Percentiles rank a stretch among this genome's conserved stretches.
Evolutionary conservation across 2,113 vertebrate species (phyloP).

Genomic region (Nestor notabilis): DNA sequence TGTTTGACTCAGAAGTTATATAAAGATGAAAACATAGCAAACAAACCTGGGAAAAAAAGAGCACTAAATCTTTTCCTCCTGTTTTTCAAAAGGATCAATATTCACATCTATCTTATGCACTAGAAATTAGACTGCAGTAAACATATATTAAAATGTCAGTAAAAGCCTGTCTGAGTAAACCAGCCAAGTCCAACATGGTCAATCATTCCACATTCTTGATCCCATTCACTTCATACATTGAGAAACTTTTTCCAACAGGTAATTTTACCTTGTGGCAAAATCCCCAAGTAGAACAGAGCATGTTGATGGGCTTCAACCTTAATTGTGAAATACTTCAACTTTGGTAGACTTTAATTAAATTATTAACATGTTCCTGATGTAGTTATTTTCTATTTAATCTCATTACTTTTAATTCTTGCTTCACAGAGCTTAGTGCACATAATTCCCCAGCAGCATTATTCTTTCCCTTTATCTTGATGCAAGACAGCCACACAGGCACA

Average conservation of each 20-base stretch:
- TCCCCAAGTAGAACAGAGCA: not conserved
- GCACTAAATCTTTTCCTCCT: not conserved
- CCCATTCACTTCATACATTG: not conserved
- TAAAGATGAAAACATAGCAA: not conserved
- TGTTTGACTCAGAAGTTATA: not conserved
- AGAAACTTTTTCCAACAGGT: not conserved
- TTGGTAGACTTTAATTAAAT: conserved; percentile 67
- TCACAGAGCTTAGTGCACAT: conserved; percentile 42
- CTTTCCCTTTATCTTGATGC: conserved; percentile 15
- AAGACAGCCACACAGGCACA: not conserved
- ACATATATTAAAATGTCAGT: not conserved
- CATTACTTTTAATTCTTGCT: conserved; percentile 60
- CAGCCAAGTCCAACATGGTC: not conserved
- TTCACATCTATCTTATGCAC: not conserved
- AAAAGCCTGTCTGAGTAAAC: not conserved
- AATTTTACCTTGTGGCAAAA: not conserved
- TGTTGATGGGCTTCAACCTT: not conserved
- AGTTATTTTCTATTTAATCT: conserved; percentile 66
- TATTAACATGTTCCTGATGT: conserved; percentile 56
- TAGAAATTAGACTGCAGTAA: not conserved
- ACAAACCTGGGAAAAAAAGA: not conserved
- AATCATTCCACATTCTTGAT: not conserved
- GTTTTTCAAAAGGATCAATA: not conserved
- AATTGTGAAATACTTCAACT: conserved; percentile 54
- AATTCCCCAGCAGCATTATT: conserved; percentile 39